Percentiles rank a stretch among this genome's conserved stretches.
Evolutionary conservation across 2,113 vertebrate genomes (phyloP).

Genomic region (Charina bottae): DNA sequence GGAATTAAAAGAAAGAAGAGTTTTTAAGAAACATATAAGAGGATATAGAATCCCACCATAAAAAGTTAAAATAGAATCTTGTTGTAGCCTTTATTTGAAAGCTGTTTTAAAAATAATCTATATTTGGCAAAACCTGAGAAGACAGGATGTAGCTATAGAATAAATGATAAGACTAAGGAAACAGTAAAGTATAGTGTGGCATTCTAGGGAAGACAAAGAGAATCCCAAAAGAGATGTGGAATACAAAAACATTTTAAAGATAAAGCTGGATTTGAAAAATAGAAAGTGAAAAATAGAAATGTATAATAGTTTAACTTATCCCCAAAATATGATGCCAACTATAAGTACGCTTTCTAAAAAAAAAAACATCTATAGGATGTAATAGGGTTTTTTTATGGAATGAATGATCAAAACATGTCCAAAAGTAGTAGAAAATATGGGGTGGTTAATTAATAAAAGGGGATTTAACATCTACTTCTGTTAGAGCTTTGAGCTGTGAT

Average conservation of each 20-base stretch:
- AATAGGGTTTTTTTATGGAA: neutral
- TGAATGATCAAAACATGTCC: neutral
- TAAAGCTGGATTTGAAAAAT: neutral
- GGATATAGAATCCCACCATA: constrained; percentile 25
- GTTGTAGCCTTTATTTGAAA: neutral
- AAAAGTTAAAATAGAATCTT: neutral
- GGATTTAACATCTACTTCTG: neutral
- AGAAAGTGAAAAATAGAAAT: neutral
- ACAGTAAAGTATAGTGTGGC: neutral
- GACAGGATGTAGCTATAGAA: neutral
- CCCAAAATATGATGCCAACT: neutral
- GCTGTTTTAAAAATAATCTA: neutral
- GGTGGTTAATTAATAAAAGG: neutral
- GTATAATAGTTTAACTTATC: neutral
- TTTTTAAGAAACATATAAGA: constrained; percentile 40
- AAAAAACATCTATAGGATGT: neutral
- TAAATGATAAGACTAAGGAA: constrained; percentile 20
- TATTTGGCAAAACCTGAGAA: constrained; percentile 24
- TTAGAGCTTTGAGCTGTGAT: neutral
- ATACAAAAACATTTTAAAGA: neutral
- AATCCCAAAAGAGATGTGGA: rapidly evolving
- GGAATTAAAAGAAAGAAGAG: neutral
- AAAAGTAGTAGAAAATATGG: neutral
- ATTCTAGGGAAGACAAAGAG: constrained; percentile 29
- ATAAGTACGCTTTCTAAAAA: neutral